phyloP scores from a whole-genome alignment of 2,797 vertebrate genomes.

The Enteromius argenteus region DNA sequence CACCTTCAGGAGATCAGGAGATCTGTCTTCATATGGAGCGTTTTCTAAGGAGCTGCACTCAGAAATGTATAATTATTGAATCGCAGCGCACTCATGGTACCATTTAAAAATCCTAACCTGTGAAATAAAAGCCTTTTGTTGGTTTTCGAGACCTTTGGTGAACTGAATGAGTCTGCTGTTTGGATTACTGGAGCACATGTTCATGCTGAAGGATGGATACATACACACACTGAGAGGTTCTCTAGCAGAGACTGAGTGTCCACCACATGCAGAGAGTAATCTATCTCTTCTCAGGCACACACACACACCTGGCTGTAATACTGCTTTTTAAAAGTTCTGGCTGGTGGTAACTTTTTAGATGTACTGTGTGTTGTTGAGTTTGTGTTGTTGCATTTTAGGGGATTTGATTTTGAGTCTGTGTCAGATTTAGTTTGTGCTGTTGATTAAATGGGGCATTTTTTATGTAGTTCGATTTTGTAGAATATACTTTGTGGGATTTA shows the following conservation, averaged over 20 bases:
- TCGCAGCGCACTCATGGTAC: background rate
- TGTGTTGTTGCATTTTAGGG: background rate
- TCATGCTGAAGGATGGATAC: background rate
- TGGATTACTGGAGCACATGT: constrained; percentile 42
- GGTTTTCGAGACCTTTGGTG: constrained; percentile 24
- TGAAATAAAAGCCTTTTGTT: constrained; percentile 14
- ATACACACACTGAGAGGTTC: constrained; percentile 31
- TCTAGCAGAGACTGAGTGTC: constrained; percentile 48
- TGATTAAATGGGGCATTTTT: background rate
- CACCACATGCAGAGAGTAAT: constrained; percentile 56
- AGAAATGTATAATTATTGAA: background rate
- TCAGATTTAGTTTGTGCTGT: background rate
- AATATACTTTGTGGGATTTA: background rate
- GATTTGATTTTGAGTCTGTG: background rate
- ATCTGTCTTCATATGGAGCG: background rate
- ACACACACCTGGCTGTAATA: constrained; percentile 41
- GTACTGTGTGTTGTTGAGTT: background rate
- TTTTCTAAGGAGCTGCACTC: background rate
- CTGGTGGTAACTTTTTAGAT: constrained; percentile 26
- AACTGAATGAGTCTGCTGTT: constrained; percentile 33
- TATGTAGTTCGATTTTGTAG: background rate
- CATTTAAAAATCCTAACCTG: constrained; percentile 11
- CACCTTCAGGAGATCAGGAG: background rate
- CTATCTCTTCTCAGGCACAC: background rate
- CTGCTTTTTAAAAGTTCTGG: constrained; percentile 49